These are phyloP conservation scores for Sphaeridia pumilis DNA, from an alignment of 2,888 invertebrate genomes.

Conservation along the genomic window DNA sequence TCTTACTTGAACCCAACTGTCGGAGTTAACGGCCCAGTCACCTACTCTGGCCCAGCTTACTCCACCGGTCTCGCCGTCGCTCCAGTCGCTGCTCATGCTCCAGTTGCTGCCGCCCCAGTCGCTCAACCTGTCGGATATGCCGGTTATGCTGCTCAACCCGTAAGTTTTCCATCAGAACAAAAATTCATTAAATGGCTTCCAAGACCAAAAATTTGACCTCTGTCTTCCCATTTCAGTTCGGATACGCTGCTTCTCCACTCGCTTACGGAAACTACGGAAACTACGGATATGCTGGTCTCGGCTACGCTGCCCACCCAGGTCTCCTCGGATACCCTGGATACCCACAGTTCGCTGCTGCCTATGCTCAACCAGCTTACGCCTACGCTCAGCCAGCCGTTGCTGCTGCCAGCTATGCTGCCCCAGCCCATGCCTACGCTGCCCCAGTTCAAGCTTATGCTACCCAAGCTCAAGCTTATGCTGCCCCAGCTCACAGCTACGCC, in stretches of 20 bases:
- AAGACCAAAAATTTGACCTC: neutral
- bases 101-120: constrained; percentile 10
- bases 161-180: neutral
- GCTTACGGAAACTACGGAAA: neutral
- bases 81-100: constrained; percentile 11
- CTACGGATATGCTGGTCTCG: neutral
- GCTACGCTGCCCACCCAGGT: constrained; percentile 3
- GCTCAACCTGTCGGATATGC: constrained; percentile 5
- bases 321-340: constrained; percentile 9
- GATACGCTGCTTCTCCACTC: constrained; percentile 5
- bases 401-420: constrained; percentile 2
- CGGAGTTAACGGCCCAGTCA: constrained; percentile 34
- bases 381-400: neutral
- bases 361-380: constrained; percentile 4
- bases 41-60: constrained; percentile 13
- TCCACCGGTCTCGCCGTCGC: constrained; percentile 7
- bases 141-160: neutral
- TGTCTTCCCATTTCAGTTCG: constrained; percentile 9
- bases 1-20: constrained; percentile 32
- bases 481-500: constrained; percentile 1
- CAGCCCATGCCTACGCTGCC: constrained; percentile 10
- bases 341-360: constrained; percentile 10
- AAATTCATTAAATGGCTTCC: neutral
- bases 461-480: constrained; percentile 5
- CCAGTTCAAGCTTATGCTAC: neutral